Base-by-base conservation (phyloP, 2,888 invertebrate species). In the Rhingia campestris region DNA sequence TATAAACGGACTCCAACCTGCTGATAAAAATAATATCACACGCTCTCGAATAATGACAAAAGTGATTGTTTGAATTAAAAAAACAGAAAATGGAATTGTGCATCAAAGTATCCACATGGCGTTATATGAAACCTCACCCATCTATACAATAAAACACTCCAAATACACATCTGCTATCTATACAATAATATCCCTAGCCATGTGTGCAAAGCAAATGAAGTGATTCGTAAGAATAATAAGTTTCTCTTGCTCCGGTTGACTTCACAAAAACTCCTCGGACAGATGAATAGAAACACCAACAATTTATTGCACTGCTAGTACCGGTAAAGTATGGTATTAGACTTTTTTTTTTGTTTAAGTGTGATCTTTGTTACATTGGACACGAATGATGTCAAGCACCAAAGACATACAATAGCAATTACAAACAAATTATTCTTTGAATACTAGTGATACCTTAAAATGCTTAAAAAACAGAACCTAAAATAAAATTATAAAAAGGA, bases 301-400 rank as follows among this genome's bases (percentile, higher is more conserved):
- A 73, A 79, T 79, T 79, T 73, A 82, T 82, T 82, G 82, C 82
- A 82, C 82, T 73, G 77, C 73, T 69, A 64, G 73, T 74, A 79
- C 77, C 82, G 73, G 63, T 58, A 56, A 61, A 69, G 80, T 51
- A 56, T 82, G 79, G 73, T 73, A 82, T 69, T 73, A 67, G 66
- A 73, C 45, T 51, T 73, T 67, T 82, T 72, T 22, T 1, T 22
- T 22, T 22, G 22, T 22, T 75, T 12, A 66, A 81, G 75, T 73
- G 77, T 73, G 77, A 54, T 81, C 33, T 53, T 43, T 39, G 41
- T 69, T 64, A 63, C 39, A 67, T 22, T 45, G 45, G 41, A 63
- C 39, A 81, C 64, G 39, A 64, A 63, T 56, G 63, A 63, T 49
- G 37, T 59, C 51, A 59, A 82, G 67, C 73, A 73, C 69, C 64